Evolutionary conservation across 2,113 vertebrate genomes (phyloP).

Genomic region (Aldabrachelys gigantea): DNA sequence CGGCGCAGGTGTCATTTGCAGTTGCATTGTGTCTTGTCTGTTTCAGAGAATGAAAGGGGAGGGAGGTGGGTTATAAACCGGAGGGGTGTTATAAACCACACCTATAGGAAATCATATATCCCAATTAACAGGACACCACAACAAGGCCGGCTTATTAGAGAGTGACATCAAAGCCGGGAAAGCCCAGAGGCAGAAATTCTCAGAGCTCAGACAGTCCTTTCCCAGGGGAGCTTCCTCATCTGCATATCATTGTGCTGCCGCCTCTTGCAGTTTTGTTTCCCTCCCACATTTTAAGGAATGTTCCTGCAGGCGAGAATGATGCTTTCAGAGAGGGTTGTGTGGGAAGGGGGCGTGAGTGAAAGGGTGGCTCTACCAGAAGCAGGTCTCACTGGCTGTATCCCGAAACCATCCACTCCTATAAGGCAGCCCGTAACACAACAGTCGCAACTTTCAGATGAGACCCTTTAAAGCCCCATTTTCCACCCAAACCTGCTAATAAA

Average conservation of each 20-base stretch:
- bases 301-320: not conserved
- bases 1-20: not conserved
- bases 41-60: not conserved
- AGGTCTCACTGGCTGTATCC: not conserved
- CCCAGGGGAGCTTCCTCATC: not conserved
- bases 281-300: not conserved
- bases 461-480: no score
- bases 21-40: fast-evolving
- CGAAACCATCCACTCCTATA: no score
- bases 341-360: not conserved
- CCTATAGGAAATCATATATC: fast-evolving
- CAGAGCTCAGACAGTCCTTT: not conserved
- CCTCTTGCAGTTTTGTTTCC: not conserved
- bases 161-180: not conserved
- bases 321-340: not conserved
- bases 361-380: fast-evolving
- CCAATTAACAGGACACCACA: not conserved
- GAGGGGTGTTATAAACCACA: no score
- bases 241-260: not conserved
- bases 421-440: no score
- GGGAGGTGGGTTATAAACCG: not conserved
- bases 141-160: fast-evolving
- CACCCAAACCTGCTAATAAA: no score
- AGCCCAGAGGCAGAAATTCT: not conserved
- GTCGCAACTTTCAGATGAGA: no score